Conservation (phyloP, 2,797 vertebrate genomes). For the Sternotherus odoratus region DNA sequence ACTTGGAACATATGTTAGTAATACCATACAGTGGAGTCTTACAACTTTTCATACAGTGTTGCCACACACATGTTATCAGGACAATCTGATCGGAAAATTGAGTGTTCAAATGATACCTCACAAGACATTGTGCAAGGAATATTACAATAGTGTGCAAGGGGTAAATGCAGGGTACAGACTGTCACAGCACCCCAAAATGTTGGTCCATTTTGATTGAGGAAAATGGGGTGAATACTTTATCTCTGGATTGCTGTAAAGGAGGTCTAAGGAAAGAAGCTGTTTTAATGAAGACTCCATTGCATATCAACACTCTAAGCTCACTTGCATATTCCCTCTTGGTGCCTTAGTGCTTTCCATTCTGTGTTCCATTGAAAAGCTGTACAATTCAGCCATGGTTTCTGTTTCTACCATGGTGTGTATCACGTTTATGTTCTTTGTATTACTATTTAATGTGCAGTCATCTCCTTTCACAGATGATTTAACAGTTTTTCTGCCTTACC, state of each 20-base stretch:
- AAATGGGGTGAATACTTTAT: not conserved
- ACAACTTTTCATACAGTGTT: too few species aligned
- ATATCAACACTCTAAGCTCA: fast-evolving
- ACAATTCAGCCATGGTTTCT: not conserved
- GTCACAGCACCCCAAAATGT: not conserved
- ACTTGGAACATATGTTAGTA: too few species aligned
- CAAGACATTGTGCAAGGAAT: too few species aligned
- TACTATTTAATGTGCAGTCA: fast-evolving
- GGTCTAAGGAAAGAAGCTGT: not conserved
- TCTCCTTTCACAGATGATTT: conserved; percentile 17
- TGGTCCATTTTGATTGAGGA: not conserved
- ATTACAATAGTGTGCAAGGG: too few species aligned
- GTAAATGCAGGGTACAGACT: too few species aligned
- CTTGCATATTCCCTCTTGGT: fast-evolving
- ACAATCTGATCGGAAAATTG: too few species aligned
- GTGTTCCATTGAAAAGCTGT: not conserved
- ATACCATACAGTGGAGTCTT: too few species aligned
- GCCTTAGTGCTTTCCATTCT: not conserved
- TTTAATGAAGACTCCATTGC: not conserved
- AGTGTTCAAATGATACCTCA: too few species aligned
- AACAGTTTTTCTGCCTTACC: not conserved
- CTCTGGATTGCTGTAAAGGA: not conserved
- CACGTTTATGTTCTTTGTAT: fast-evolving
- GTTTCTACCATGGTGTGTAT: not conserved
- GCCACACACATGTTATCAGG: too few species aligned